Evolutionary conservation across 1,140 invertebrate species (phyloP), one percentile per base, ranked within the genome.

Genomic region (Orius insidiosus): DNA sequence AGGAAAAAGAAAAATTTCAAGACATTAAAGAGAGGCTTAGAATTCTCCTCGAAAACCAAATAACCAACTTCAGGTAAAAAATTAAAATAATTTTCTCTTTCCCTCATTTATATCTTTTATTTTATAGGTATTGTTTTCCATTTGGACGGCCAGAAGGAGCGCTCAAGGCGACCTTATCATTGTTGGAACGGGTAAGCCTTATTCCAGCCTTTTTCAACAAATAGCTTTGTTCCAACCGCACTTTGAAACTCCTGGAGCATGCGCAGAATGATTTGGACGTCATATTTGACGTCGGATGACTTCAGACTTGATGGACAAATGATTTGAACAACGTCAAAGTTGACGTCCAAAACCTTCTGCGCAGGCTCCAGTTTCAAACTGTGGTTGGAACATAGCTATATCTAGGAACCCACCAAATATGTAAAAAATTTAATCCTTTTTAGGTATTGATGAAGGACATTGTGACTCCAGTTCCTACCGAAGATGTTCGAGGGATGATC

Each of bases 91-190:
- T n/a, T n/a, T n/a, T n/a, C n/a, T n/a, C n/a, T n/a, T n/a, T n/a
- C n/a, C n/a, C n/a, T n/a, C n/a, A n/a, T n/a, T n/a, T n/a, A n/a
- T n/a, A n/a, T n/a, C n/a, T n/a, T 38, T 37, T 38, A 36, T 31
- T 32, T 42, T 8, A 15, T 41, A 41, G 89, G 67, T 97, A 87
- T 61, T 90, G 89, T 62, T 98, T 98, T 69, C 95, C 95, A 38
- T 98, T 99, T 67, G 95, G 95, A 40, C 71, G 95, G 55, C 95
- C 95, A 13, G 95, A 99, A 67, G 94, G 94, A 33, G 82, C 92
- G 18, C 65, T 98, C 45, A 98, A 97, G 75, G 84, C 90, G 14
- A 97, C 94, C 5, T 64, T 98, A 44, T 95, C 93, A 3, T 69
- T 99, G 24, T 62, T 99, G 44, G 95, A 98, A 70, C 72, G 93